phyloP scores from a whole-genome alignment of 1,140 invertebrate species.

The Drosophila melanica region DNA sequence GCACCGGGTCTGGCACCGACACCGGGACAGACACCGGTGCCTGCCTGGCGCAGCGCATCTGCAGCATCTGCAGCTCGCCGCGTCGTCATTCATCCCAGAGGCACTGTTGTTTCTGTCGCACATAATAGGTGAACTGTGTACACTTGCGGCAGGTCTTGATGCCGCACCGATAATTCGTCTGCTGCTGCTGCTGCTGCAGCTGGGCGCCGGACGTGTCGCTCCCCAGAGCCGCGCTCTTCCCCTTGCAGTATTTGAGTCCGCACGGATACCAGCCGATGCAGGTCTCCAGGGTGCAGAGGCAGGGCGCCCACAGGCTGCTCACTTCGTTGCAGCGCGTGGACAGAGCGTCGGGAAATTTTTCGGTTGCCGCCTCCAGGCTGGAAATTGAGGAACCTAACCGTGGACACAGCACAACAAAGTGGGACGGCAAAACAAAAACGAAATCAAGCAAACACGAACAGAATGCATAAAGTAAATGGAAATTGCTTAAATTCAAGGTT shows the following conservation, averaged over 20 bases:
- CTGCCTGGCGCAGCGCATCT: constrained; percentile 61
- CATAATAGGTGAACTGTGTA: constrained; percentile 93
- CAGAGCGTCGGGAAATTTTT: constrained; percentile 85
- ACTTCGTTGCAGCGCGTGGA: constrained; percentile 86
- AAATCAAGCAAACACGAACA: background rate
- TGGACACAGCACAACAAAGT: background rate
- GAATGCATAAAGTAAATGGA: background rate
- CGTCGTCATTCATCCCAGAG: constrained; percentile 93
- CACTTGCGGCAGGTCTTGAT: constrained; percentile 97
- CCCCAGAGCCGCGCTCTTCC: constrained; percentile 82
- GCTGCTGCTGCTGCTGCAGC: constrained; percentile 81
- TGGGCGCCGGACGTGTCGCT: constrained; percentile 67
- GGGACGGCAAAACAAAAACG: background rate
- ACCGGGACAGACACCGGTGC: constrained; percentile 38
- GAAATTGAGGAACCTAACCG: constrained; percentile 86
- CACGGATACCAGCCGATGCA: constrained; percentile 96
- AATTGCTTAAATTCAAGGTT: background rate
- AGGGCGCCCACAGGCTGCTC: constrained; percentile 88
- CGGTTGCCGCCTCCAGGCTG: constrained; percentile 85
- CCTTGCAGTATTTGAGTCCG: constrained; percentile 96
- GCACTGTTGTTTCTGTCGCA: constrained; percentile 92
- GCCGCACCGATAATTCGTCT: constrained; percentile 93
- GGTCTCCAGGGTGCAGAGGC: constrained; percentile 91
- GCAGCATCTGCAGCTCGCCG: constrained; percentile 74
- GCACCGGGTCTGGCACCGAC: background rate